These are phyloP conservation scores for Megaceryle maxima DNA, from an alignment of 2,113 vertebrate species.

Conservation along the genomic window DNA sequence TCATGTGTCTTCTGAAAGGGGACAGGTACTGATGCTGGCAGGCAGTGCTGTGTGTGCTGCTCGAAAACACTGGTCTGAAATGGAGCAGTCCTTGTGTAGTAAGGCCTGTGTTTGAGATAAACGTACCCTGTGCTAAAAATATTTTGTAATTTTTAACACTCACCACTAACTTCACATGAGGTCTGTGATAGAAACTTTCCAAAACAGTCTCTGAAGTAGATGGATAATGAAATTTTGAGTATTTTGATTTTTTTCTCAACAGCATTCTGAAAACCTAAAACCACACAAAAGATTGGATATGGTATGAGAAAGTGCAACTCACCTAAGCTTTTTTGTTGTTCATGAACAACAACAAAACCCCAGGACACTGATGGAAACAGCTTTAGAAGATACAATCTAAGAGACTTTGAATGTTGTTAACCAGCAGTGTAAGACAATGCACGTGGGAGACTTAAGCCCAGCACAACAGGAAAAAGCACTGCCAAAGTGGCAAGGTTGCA, in stretches of 20 bases:
- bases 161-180: not conserved
- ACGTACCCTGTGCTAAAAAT: not conserved
- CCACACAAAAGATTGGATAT: not conserved
- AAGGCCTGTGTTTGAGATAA: not conserved
- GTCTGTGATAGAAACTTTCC: not conserved
- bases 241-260: not conserved
- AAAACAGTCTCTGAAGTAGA: not conserved
- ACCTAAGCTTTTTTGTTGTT: not conserved
- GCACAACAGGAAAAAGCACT: not conserved
- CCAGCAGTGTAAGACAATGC: not conserved
- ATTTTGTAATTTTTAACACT: not conserved
- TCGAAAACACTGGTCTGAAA: not conserved
- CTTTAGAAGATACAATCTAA: not conserved
- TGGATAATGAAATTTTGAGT: not conserved
- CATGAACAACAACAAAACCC: not conserved
- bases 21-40: not conserved
- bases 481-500: not conserved
- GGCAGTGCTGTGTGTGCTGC: not conserved
- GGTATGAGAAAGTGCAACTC: not conserved
- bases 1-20: accelerated
- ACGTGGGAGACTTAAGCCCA: accelerated
- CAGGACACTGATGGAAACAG: not conserved
- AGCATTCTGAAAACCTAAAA: not conserved
- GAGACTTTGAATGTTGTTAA: not conserved
- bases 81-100: not conserved